Evolutionary conservation across 2,888 invertebrate genomes (phyloP), one percentile per base, ranked within the genome.

Genomic region (Eupeodes latifasciatus): DNA sequence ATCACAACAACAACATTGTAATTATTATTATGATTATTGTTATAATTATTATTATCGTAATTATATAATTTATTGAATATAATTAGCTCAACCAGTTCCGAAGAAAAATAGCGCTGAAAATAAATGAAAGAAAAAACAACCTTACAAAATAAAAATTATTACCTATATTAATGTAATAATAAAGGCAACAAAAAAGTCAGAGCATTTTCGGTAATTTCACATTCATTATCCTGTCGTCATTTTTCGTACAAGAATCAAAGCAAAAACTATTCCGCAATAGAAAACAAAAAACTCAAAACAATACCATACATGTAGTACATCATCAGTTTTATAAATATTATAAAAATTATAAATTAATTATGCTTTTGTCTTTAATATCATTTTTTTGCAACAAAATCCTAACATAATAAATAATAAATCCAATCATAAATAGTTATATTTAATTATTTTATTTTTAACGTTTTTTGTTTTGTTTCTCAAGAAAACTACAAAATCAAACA

Each of bases 171-270:
- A 71, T 51, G 69, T 75, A 74, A 66, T 75, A 74, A 66, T 77
- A 69, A 55, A 69, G 47, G 9, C 9, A 62, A 64, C 40, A 67
- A 64, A 57, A 76, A 62, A 67, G 27, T 80, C 76, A 80, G 76
- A 83, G 53, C 72, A 77, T 55, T 83, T 87, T 34, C 27, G 57
- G 62, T 76, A 71, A 64, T 57, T 83, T 79, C 69, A 64, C 71
- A 55, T 75, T 81, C 80, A 84, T 84, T 71, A 79, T 62, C 78
- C 71, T 83, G 61, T 80, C 72, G 67, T 87, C 83, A 85, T 76
- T 85, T 55, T 81, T 47, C 81, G 34, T 77, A 61, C 76, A 81
- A 81, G 72, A 80, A 79, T 71, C 44, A 77, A 72, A 71, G 16
- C 51, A 75, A 82, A 62, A 44, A 74, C 81, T 85, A 66, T 47